Percentiles rank a stretch among this genome's conserved stretches.
phyloP scores from a whole-genome alignment of 2,888 invertebrate species.

The Colostygia pectinataria region DNA sequence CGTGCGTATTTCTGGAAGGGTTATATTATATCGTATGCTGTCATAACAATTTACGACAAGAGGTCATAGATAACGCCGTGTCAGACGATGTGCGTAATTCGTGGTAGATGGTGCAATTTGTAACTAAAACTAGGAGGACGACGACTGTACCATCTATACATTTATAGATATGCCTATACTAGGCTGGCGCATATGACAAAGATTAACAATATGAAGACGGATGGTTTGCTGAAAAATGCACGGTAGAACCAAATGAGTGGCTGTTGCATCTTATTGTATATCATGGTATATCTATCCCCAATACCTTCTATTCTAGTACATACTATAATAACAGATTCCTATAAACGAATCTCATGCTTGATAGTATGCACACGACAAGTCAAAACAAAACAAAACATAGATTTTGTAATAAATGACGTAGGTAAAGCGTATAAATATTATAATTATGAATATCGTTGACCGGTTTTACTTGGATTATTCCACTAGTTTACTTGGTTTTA shows the following conservation, averaged over 20 bases:
- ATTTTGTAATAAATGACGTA: conserved; percentile 21
- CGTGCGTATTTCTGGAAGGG: conserved; percentile 54
- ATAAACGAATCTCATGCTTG: no score
- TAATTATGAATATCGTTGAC: conserved; percentile 22
- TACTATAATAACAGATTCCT: no score
- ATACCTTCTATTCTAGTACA: no score
- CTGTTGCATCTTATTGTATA: no score
- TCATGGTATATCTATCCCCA: no score
- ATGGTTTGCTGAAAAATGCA: no score
- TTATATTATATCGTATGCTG: conserved; percentile 42
- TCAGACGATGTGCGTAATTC: conserved; percentile 39
- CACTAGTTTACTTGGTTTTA: conserved; percentile 2
- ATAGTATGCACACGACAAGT: no score
- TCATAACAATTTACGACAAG: conserved; percentile 50
- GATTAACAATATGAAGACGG: no score
- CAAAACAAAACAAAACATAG: neutral
- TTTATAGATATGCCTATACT: neutral
- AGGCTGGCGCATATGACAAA: no score
- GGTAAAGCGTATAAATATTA: conserved; percentile 10
- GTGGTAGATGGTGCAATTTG: conserved; percentile 22
- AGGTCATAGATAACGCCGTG: conserved; percentile 57
- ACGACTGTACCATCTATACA: neutral
- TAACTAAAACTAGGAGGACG: conserved; percentile 10
- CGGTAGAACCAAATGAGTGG: no score
- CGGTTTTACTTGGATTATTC: conserved; percentile 29